A percentile compares a stretch with the other conserved stretches of the same genome.
phyloP scores from a whole-genome alignment of 2,797 vertebrate genomes.

The Lutjanus argentimaculatus region DNA sequence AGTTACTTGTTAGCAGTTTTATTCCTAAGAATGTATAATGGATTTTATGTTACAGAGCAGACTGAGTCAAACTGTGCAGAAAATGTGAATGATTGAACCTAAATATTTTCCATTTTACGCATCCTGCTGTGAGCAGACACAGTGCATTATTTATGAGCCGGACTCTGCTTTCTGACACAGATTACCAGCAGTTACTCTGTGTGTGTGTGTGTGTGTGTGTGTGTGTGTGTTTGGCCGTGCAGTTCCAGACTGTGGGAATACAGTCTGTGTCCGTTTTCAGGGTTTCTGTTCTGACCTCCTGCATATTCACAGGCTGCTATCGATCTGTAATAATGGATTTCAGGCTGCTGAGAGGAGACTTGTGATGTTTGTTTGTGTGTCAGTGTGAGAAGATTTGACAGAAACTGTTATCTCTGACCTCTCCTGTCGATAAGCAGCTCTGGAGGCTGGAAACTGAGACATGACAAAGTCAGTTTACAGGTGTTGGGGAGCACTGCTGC shows the following conservation, averaged over 20 bases:
- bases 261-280: conserved; percentile 59
- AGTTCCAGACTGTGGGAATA: conserved; percentile 59
- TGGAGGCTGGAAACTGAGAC: conserved; percentile 32
- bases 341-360: conserved; percentile 63
- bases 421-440: conserved; percentile 33
- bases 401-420: conserved; percentile 45
- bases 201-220: conserved; percentile 31
- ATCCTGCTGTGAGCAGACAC: conserved; percentile 70
- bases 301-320: conserved; percentile 69
- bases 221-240: conserved; percentile 21
- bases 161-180: conserved; percentile 69
- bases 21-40: not conserved
- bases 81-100: conserved; percentile 63
- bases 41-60: not conserved
- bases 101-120: conserved; percentile 81
- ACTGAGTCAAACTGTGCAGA: conserved; percentile 55
- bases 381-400: conserved; percentile 66
- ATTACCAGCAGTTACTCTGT: conserved; percentile 74
- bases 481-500: not conserved
- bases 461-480: conserved; percentile 19
- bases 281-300: conserved; percentile 55
- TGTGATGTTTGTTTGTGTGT: conserved; percentile 72
- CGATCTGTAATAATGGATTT: conserved; percentile 73
- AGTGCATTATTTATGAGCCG: conserved; percentile 78
- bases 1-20: too few species aligned